These are phyloP conservation scores for Symphodus melops DNA, from an alignment of 2,113 vertebrate species.

Conservation along the genomic window DNA sequence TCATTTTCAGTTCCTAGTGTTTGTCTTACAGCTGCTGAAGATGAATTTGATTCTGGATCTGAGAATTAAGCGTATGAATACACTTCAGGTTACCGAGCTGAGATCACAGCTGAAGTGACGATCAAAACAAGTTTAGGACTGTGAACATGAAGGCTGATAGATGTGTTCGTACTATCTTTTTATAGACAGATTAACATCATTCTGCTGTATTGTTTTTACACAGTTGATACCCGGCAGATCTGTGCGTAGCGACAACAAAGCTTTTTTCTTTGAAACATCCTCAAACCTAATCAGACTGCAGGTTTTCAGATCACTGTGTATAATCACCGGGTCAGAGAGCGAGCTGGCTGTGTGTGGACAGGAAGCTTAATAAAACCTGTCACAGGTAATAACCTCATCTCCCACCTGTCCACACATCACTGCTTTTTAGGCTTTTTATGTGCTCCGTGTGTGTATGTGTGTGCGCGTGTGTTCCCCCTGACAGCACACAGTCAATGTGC, in stretches of 20 bases:
- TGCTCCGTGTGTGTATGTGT: neutral
- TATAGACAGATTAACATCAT: neutral
- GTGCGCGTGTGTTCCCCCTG: neutral
- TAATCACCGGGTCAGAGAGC: slow-evolving; percentile 5
- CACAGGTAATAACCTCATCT: slow-evolving; percentile 15
- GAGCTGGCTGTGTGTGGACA: neutral
- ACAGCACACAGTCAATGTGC: too few relatives aligned
- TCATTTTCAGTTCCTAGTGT: too few relatives aligned
- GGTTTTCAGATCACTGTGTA: neutral
- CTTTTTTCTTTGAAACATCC: neutral
- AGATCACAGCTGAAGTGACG: too few relatives aligned
- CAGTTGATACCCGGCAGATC: neutral
- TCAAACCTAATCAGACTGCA: neutral
- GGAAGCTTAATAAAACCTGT: slow-evolving; percentile 17
- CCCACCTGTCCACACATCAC: neutral
- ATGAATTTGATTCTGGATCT: too few relatives aligned
- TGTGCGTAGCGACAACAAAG: neutral
- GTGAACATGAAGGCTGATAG: neutral
- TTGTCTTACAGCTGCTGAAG: too few relatives aligned
- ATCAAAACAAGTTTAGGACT: neutral
- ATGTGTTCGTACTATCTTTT: neutral
- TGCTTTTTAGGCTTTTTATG: neutral
- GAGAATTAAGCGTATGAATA: too few relatives aligned
- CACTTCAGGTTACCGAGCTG: too few relatives aligned
- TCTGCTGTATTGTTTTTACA: neutral